A percentile compares a stretch with the other conserved stretches of the same genome.
phyloP scores from a whole-genome alignment of 2,888 invertebrate genomes.

The Cybosia mesomella region DNA sequence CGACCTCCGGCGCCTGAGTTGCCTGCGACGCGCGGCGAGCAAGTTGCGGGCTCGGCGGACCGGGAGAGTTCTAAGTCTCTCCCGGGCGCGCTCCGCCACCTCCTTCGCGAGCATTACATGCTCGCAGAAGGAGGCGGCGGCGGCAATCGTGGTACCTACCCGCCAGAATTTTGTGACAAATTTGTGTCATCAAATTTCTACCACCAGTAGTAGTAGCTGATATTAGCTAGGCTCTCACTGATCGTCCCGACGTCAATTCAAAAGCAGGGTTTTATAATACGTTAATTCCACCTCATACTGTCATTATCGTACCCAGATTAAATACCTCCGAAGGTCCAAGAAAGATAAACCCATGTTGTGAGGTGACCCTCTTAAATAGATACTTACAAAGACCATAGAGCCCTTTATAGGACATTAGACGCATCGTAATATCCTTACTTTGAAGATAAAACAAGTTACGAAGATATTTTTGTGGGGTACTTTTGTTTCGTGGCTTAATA shows the following conservation, averaged over 20 bases:
- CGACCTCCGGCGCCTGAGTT: no score
- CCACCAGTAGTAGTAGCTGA: no score
- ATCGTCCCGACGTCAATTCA: not conserved
- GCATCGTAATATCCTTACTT: conserved; percentile 13
- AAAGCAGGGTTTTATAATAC: not conserved
- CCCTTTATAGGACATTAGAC: conserved; percentile 11
- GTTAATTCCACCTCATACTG: not conserved
- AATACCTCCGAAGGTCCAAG: not conserved
- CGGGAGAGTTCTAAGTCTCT: no score
- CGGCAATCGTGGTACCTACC: no score
- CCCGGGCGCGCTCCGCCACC: no score
- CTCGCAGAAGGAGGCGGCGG: no score
- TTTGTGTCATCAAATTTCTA: no score
- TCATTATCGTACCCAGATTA: conserved; percentile 3
- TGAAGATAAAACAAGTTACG: conserved; percentile 9
- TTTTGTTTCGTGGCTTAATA: not conserved
- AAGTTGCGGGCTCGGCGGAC: no score
- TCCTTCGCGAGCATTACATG: no score
- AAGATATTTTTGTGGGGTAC: conserved; percentile 4
- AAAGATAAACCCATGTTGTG: not conserved
- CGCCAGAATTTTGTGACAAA: no score
- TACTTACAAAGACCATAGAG: conserved; percentile 6
- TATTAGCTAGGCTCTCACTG: no score
- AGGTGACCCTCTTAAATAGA: conserved; percentile 6
- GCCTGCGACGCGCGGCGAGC: no score